These are phyloP conservation scores for Sturmia bella DNA, from an alignment of 2,888 invertebrate genomes.

Conservation along the genomic window DNA sequence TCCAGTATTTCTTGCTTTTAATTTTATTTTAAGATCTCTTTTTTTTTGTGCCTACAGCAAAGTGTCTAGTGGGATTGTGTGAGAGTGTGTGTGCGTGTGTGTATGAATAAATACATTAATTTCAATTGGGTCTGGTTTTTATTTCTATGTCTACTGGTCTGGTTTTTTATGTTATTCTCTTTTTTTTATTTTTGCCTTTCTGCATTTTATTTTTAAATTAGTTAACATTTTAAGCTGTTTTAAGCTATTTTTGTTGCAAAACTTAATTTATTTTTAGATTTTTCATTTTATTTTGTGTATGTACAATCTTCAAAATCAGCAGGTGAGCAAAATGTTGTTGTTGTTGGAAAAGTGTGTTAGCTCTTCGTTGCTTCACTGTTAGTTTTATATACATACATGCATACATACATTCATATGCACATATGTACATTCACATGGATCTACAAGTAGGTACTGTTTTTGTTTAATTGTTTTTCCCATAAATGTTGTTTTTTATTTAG, in stretches of 20 bases:
- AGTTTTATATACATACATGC: no score
- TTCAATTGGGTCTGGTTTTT: conserved; percentile 50
- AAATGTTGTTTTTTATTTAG: conserved; percentile 30
- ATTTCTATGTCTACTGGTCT: conserved; percentile 48
- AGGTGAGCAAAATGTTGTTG: background rate
- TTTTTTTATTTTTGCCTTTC: conserved; percentile 16
- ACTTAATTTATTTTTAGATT: conserved; percentile 59
- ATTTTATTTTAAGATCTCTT: conserved; percentile 20
- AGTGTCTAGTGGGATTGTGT: conserved; percentile 1
- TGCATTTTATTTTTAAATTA: conserved; percentile 46
- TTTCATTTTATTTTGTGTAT: conserved; percentile 44
- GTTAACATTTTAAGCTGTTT: conserved; percentile 48
- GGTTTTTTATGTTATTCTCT: conserved; percentile 23
- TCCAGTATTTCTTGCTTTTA: conserved; percentile 19
- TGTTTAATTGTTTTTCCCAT: conserved; percentile 15
- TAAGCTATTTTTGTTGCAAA: conserved; percentile 44
- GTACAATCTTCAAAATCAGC: background rate
- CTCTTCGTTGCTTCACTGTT: conserved; percentile 22
- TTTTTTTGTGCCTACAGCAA: background rate
- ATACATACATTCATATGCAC: no score
- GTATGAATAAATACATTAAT: conserved; percentile 42
- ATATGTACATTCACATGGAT: no score
- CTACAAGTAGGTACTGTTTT: background rate
- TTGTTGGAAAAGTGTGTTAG: conserved; percentile 20
- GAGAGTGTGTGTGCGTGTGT: background rate